Evolutionary conservation across 2,113 vertebrate species (phyloP), one percentile per base, ranked within the genome.

Genomic region (Scomber japonicus): DNA sequence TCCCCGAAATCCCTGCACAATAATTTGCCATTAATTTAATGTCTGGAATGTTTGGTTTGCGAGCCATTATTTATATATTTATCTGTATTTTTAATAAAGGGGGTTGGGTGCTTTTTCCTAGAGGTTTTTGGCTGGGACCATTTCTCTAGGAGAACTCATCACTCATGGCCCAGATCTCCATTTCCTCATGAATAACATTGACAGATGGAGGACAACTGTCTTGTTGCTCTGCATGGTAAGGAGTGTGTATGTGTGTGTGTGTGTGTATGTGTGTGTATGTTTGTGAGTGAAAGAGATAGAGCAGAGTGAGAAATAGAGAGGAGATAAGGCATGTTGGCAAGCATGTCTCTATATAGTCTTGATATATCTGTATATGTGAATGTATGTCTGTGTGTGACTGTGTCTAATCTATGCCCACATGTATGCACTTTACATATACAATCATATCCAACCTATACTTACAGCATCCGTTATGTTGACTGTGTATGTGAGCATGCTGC

Each of bases 141-240:
- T 88, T 91, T 83, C 78, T 59, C 69, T n/a, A 60, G 62, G 71
- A 78, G 82, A 90, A 88, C 79, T 89, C 90, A 93, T 92, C 88
- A 90, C 83, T 93, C 91, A 89, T 40, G 70, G 80, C 77, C 75
- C 64, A 81, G 83, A 84, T 89, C 85, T 89, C 82, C 63, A 68
- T 90, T 93, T 92, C 87, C 89, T 91, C 88, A 90, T 91, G 89
- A 91, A 93, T 93, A 93, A 92, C 81, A 90, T 64, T 92, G 91
- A 89, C 89, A 90, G 89, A 91, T 90, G 91, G 88, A 88, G 89
- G 89, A 90, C 85, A 87, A 88, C 84, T 78, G 83, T 88, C 81
- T 78, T 65, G 84, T 84, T 72, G 87, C 86, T 63, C 69, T 86
- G 89, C 88, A 91, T 90, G 83, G 87, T 68, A 86, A 89, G 40